A percentile compares a stretch with the other conserved stretches of the same genome.
Conservation (phyloP, 1,140 invertebrate species). For the Pentalonia nigronervosa region DNA sequence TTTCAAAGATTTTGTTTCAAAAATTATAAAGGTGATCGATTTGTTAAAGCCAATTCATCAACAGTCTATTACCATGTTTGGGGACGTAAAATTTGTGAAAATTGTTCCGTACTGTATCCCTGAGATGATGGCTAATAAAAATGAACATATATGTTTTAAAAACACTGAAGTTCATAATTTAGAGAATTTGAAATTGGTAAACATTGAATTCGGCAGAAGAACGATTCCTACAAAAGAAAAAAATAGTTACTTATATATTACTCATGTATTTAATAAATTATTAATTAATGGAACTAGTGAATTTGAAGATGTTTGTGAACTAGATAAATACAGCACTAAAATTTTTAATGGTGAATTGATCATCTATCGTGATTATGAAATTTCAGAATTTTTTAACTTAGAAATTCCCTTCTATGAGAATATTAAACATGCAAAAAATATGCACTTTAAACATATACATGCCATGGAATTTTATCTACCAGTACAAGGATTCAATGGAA, state of each 20-base stretch:
- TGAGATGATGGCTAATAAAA: neutral
- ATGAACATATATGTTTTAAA: neutral
- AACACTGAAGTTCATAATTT: neutral
- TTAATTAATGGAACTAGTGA: neutral
- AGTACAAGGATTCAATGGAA: neutral
- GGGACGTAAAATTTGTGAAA: neutral
- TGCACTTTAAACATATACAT: neutral
- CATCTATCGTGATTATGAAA: neutral
- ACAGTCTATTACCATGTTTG: neutral
- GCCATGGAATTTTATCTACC: neutral
- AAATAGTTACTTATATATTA: no score
- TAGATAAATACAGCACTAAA: neutral
- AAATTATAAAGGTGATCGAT: neutral
- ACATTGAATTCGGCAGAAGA: neutral
- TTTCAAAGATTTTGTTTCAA: neutral
- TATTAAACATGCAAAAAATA: no score
- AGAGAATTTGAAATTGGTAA: neutral
- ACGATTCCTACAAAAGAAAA: no score
- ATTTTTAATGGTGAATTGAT: neutral
- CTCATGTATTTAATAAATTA: neutral
- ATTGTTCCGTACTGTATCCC: neutral
- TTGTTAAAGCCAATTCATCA: neutral
- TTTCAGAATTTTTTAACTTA: neutral
- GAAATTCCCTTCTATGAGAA: neutral
- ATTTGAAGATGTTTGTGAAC: neutral